Evolutionary conservation across 2,888 invertebrate genomes (phyloP).

Genomic region (Xestoiulus laeticollis): DNA sequence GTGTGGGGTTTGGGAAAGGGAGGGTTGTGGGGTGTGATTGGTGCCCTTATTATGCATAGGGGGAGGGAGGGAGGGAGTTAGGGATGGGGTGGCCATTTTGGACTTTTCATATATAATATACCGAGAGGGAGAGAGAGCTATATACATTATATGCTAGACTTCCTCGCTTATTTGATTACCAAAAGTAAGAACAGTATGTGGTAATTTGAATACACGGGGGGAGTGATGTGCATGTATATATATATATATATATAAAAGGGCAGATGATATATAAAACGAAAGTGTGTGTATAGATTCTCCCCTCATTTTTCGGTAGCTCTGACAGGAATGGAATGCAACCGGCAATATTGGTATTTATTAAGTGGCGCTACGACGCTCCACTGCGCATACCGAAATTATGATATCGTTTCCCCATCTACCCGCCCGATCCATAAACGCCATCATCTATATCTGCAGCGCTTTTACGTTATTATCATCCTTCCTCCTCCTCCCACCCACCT

Average conservation of each 20-base stretch:
- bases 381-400: slow-evolving; percentile 40
- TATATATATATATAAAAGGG: background rate
- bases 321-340: slow-evolving; percentile 42
- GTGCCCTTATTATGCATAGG: background rate
- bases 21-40: background rate
- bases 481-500: background rate
- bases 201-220: background rate
- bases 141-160: background rate
- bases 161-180: background rate
- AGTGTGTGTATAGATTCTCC: background rate
- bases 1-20: background rate
- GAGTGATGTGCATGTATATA: background rate
- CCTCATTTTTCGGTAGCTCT: background rate
- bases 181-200: background rate
- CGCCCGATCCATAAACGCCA: no score
- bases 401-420: background rate
- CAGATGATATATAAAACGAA: background rate
- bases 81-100: background rate
- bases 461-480: background rate
- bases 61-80: no score
- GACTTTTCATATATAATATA: background rate
- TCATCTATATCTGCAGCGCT: no score
- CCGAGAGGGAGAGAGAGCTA: background rate
- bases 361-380: slow-evolving; percentile 2
- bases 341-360: slow-evolving; percentile 23